phyloP scores from a whole-genome alignment of 2,797 vertebrate species.

The Trichosurus vulpecula region DNA sequence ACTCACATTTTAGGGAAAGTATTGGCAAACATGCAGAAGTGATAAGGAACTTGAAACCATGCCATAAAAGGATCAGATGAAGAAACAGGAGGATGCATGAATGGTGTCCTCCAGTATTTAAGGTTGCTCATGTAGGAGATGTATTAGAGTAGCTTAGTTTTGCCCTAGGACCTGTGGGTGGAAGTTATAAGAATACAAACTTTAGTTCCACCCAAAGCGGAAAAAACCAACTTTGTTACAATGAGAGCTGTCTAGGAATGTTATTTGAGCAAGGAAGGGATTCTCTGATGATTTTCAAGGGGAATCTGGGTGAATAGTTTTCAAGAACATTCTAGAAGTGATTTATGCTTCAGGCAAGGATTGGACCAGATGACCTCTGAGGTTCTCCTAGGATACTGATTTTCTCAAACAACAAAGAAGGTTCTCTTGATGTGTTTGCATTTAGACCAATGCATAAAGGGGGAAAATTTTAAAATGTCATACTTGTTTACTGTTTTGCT shows the following conservation, averaged over 20 bases:
- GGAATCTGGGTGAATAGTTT: background rate
- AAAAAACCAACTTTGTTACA: background rate
- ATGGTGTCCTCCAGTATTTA: background rate
- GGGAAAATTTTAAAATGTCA: background rate
- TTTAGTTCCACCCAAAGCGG: background rate
- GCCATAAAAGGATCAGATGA: background rate
- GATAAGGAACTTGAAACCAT: background rate
- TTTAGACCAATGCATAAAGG: background rate
- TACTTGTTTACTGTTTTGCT: background rate
- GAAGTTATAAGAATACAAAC: background rate
- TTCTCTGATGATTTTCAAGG: background rate
- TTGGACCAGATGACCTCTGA: no score
- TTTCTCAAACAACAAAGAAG: background rate
- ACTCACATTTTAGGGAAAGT: background rate
- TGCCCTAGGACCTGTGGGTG: background rate
- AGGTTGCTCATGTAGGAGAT: background rate
- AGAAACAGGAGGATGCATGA: background rate
- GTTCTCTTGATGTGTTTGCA: background rate
- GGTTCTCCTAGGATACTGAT: background rate
- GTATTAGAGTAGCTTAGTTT: background rate
- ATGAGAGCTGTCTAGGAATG: background rate
- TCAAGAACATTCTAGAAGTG: background rate
- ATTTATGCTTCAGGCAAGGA: background rate
- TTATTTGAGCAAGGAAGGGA: background rate
- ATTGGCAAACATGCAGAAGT: background rate